Evolutionary conservation across 2,113 vertebrate species (phyloP), one percentile per base, ranked within the genome.

Genomic region (Addax nasomaculatus): DNA sequence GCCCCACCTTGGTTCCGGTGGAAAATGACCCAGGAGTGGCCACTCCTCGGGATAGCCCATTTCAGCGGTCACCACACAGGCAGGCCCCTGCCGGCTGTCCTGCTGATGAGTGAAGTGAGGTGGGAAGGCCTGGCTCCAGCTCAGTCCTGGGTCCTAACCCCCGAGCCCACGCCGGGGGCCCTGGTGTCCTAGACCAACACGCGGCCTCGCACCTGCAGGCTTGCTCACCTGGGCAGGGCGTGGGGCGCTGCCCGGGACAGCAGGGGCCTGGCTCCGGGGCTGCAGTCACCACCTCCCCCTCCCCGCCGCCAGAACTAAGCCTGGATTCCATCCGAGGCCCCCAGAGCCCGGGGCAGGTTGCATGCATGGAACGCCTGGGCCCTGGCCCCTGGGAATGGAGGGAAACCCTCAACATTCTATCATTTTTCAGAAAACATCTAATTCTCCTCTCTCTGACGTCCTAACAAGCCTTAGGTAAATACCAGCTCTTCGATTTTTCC

Each of bases 271-370:
- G 12, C 36, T 47, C 39, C 11, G 1, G 3, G 0, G 16, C 16
- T 8, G 11, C 5, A 21, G n/a, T 9, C 2, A 2, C 14, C 0
- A 0, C 12, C 58, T 39, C 30, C 13, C 27, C 25, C 2, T 4
- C 6, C 19, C 29, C 0, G 0, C 2, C 1, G 2, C 3, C 25
- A 12, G 8, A 13, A 23, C 25, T 39, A 30, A 29, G 3, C 16
- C 21, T 1, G 21, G 36, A 36, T 33, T 29, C 39, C 25, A 49
- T n/a, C 57, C 0, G 10, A 81, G 57, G 76, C 15, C 7, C 14
- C 12, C 19, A 33, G n/a, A 60, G 14, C 7, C 2, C 2, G 6
- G 6, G 55, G 3, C 17, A 33, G 36, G 36, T 2, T 12, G 36
- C 19, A 27, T 2, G n/a, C 39, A 10, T 11, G 33, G 43, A 2